Evolutionary conservation across 2,113 vertebrate species (phyloP).

Genomic region (Ictalurus punctatus): DNA sequence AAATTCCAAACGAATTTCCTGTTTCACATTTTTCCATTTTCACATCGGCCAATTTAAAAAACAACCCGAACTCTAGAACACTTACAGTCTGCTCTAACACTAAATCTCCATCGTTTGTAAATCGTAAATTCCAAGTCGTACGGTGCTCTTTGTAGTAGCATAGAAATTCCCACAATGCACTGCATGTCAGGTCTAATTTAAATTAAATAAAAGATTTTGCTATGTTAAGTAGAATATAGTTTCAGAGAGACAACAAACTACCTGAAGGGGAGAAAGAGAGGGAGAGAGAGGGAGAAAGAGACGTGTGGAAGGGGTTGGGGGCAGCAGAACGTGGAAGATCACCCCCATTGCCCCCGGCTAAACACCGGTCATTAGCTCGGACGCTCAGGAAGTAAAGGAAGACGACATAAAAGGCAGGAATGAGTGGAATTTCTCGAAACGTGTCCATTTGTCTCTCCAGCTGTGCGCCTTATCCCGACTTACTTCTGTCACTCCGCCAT

Average conservation of each 20-base stretch:
- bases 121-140: not conserved
- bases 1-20: slow-evolving; percentile 1
- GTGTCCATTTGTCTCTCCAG: slow-evolving; percentile 22
- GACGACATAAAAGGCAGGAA: slow-evolving; percentile 61
- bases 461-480: slow-evolving; percentile 7
- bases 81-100: not conserved
- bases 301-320: slow-evolving; percentile 15
- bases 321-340: slow-evolving; percentile 31
- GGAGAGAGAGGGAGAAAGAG: not conserved
- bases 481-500: not conserved
- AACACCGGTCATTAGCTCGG: slow-evolving; percentile 45
- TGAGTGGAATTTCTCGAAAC: slow-evolving; percentile 65
- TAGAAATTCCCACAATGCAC: not conserved
- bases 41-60: not conserved
- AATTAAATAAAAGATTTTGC: not conserved
- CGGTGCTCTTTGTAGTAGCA: not conserved
- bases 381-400: slow-evolving; percentile 51
- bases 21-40: slow-evolving; percentile 21
- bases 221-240: not conserved
- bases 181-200: not conserved
- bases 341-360: slow-evolving; percentile 55
- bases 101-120: not conserved
- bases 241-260: not conserved
- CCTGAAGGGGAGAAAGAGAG: not conserved
- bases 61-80: not conserved